Percentiles rank a stretch among this genome's conserved stretches.
Conservation (phyloP, 2,797 vertebrate species). For the Pseudocheirus occidentalis region DNA sequence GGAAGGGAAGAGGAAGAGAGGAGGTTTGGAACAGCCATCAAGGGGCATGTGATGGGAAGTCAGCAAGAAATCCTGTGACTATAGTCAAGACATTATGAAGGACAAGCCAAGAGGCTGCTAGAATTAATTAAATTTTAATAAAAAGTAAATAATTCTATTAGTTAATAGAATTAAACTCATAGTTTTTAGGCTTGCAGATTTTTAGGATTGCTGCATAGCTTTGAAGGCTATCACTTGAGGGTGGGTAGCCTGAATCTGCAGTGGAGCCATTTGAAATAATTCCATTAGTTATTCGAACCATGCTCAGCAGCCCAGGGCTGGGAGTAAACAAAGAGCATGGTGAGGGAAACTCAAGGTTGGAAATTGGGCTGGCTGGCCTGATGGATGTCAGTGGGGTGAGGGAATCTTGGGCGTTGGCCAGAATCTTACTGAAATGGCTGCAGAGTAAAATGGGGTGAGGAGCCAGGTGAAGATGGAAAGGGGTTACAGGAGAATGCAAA, state of each 20-base stretch:
- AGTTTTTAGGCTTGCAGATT: not conserved
- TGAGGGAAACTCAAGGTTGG: not conserved
- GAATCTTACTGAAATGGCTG: not conserved
- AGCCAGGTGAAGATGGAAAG: not conserved
- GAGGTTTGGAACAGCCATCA: not conserved
- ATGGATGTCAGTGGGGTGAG: not conserved
- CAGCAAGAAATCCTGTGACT: not conserved
- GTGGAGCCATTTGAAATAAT: not conserved
- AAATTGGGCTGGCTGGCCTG: not conserved
- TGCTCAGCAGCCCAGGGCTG: not conserved
- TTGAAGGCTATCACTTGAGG: not conserved
- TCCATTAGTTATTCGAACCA: not conserved
- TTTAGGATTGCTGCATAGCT: not conserved
- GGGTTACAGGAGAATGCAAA: not conserved
- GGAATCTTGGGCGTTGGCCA: not conserved
- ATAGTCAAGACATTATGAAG: not conserved
- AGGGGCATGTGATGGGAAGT: not conserved
- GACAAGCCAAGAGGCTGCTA: not conserved
- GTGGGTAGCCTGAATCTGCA: not conserved
- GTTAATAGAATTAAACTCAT: not conserved
- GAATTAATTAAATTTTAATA: not conserved
- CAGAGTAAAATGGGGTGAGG: not conserved
- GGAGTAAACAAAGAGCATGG: not conserved
- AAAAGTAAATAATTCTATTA: not conserved
- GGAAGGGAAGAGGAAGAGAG: not conserved